Evolutionary conservation across 2,888 invertebrate genomes (phyloP).

Genomic region (Ophion costatus): DNA sequence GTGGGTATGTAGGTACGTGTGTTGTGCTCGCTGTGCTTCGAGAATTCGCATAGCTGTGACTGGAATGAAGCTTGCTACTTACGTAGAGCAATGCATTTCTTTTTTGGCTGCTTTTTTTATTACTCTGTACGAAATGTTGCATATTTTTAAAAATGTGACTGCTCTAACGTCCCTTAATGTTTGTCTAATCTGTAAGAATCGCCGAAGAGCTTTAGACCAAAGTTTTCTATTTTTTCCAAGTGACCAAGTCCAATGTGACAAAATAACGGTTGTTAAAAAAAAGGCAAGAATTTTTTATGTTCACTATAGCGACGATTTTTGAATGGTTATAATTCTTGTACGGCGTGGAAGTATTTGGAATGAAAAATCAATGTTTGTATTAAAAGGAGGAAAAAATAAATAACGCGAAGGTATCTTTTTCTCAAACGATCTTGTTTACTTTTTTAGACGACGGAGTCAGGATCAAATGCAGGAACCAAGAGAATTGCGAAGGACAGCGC

Average conservation of each 20-base stretch:
- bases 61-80: background rate
- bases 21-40: background rate
- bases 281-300: too few species aligned
- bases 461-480: slow-evolving; percentile 76
- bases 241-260: too few species aligned
- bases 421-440: background rate
- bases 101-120: background rate
- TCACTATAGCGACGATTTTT: too few species aligned
- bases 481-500: slow-evolving; percentile 79
- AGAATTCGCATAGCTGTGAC: background rate
- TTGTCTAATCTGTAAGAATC: background rate
- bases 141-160: background rate
- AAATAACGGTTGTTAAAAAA: too few species aligned
- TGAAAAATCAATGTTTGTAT: background rate
- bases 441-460: slow-evolving; percentile 70
- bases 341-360: background rate
- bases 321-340: too few species aligned
- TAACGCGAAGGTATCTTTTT: background rate
- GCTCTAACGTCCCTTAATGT: background rate
- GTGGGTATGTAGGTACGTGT: background rate
- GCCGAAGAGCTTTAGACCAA: background rate
- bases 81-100: background rate
- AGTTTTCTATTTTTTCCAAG: background rate
- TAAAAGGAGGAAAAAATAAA: background rate
- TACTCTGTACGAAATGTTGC: background rate